Conservation (phyloP, 2,113 vertebrate species). For the Anhinga rufa region DNA sequence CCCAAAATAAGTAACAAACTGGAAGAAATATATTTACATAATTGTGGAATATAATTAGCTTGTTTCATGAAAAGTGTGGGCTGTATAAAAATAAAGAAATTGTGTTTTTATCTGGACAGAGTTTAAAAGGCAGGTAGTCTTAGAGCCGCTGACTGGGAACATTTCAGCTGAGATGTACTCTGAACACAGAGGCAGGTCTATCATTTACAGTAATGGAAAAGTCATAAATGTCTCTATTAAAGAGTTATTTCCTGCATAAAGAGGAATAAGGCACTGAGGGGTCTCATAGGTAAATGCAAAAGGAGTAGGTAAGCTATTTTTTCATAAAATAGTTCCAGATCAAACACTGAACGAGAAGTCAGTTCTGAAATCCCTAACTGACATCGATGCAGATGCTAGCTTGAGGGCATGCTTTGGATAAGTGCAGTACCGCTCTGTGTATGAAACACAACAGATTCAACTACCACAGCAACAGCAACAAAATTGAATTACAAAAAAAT, state of each 20-base stretch:
- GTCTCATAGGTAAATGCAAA: background rate
- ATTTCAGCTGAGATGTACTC: background rate
- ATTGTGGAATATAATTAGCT: background rate
- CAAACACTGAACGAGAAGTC: background rate
- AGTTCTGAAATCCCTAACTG: background rate
- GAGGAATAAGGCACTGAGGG: background rate
- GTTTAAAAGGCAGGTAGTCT: background rate
- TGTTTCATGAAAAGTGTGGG: background rate
- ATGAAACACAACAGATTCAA: background rate
- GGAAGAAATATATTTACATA: background rate
- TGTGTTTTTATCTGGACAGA: background rate
- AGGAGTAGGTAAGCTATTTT: background rate
- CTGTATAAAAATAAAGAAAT: background rate
- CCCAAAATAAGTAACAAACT: background rate
- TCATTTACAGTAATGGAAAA: constrained; percentile 16
- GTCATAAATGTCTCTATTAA: background rate
- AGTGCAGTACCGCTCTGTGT: background rate
- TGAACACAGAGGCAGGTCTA: background rate
- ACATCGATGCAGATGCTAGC: background rate
- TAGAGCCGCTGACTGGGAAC: background rate
- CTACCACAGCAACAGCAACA: background rate
- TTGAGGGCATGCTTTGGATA: background rate
- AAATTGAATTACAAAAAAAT: background rate
- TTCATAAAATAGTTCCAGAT: background rate
- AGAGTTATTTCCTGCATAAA: background rate